These are phyloP conservation scores for Thomomys bottae DNA, from an alignment of 2,113 vertebrate genomes.

Conservation along the genomic window DNA sequence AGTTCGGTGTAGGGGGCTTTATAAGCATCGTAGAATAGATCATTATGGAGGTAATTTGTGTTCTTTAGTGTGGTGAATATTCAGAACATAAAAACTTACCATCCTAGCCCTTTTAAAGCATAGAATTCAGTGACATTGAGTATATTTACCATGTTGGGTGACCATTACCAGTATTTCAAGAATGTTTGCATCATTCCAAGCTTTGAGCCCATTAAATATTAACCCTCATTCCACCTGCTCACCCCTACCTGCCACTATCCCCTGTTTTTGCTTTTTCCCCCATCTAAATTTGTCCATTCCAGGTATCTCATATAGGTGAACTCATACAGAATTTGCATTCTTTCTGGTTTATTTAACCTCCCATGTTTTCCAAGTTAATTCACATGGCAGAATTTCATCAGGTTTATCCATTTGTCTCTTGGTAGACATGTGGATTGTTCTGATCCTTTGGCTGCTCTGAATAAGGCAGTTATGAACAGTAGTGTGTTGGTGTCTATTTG, in stretches of 20 bases:
- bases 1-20: neutral
- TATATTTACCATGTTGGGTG: neutral
- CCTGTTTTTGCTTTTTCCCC: neutral
- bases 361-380: neutral
- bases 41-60: neutral
- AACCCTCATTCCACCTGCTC: fast-evolving
- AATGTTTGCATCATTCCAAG: neutral
- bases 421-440: neutral
- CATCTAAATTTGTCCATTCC: neutral
- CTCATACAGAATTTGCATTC: neutral
- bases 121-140: neutral
- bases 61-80: neutral
- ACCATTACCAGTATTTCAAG: neutral
- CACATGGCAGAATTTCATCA: neutral
- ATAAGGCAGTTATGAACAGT: neutral
- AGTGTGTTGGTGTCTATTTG: neutral
- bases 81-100: neutral
- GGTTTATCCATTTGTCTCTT: neutral
- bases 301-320: neutral
- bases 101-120: neutral
- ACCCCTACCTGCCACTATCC: too few species aligned
- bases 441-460: neutral
- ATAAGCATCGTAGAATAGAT: neutral
- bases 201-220: neutral
- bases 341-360: neutral